phyloP scores from a whole-genome alignment of 2,888 invertebrate genomes.

The Alcis repandata region DNA sequence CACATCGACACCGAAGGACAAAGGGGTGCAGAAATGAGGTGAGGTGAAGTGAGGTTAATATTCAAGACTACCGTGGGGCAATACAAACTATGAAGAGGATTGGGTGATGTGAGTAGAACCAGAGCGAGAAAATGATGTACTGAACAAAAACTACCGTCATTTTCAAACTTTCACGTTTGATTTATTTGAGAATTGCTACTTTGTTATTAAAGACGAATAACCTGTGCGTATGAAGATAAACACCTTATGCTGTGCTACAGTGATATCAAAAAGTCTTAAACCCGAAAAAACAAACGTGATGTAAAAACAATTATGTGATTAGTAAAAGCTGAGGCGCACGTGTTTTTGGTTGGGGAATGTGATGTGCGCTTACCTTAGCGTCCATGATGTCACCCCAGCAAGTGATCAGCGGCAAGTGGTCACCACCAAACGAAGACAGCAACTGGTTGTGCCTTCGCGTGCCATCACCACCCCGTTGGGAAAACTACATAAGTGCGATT shows the following conservation, averaged over 20 bases:
- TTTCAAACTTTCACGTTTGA: not conserved
- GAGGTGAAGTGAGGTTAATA: too few relatives aligned
- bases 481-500: constrained; percentile 57
- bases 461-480: constrained; percentile 54
- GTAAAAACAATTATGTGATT: not conserved
- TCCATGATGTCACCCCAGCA: constrained; percentile 63
- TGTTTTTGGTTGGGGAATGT: not conserved
- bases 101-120: too few relatives aligned
- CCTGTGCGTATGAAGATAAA: not conserved
- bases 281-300: too few relatives aligned
- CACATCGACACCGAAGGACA: too few relatives aligned
- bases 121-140: too few relatives aligned
- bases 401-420: constrained; percentile 45
- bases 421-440: constrained; percentile 57
- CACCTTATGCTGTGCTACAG: not conserved
- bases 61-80: too few relatives aligned
- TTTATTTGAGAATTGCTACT: not conserved
- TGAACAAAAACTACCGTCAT: too few relatives aligned
- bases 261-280: not conserved
- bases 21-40: too few relatives aligned
- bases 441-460: constrained; percentile 63
- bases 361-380: constrained; percentile 62
- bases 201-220: not conserved
- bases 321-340: not conserved
- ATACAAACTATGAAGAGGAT: too few relatives aligned